Evolutionary conservation across 2,797 vertebrate species (phyloP).

Genomic region (Notamacropus eugenii): DNA sequence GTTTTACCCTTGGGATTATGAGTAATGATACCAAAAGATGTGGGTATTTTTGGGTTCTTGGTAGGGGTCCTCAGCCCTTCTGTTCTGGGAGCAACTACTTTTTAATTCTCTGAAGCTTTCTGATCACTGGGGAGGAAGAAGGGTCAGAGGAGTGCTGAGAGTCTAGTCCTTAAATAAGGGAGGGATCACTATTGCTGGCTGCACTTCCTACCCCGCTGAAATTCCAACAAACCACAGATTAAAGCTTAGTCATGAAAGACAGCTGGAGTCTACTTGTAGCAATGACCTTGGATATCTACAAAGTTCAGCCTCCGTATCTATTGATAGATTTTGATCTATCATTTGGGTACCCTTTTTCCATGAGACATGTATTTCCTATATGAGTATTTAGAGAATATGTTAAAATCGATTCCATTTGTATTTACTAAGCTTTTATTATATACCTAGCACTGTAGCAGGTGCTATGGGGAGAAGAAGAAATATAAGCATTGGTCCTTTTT

Average conservation of each 20-base stretch:
- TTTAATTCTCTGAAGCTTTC: background rate
- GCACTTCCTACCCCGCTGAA: background rate
- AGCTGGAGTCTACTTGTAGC: background rate
- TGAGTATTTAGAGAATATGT: background rate
- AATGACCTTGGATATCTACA: background rate
- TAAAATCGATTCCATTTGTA: background rate
- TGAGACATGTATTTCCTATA: background rate
- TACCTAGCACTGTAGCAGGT: background rate
- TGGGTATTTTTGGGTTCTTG: background rate
- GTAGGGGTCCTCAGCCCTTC: background rate
- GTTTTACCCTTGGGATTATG: background rate
- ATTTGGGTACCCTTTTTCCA: background rate
- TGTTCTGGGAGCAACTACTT: background rate
- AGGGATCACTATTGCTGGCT: background rate
- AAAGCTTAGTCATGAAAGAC: background rate
- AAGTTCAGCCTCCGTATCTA: background rate
- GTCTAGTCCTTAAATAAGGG: background rate
- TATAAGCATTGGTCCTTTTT: background rate
- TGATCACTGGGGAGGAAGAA: background rate
- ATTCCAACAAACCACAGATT: background rate
- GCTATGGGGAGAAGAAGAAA: background rate
- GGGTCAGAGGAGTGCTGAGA: background rate
- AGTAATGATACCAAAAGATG: background rate
- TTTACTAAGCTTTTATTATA: background rate
- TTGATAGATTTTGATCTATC: background rate